phyloP scores from a whole-genome alignment of 1,140 invertebrate genomes.

The Hetaerina americana region DNA sequence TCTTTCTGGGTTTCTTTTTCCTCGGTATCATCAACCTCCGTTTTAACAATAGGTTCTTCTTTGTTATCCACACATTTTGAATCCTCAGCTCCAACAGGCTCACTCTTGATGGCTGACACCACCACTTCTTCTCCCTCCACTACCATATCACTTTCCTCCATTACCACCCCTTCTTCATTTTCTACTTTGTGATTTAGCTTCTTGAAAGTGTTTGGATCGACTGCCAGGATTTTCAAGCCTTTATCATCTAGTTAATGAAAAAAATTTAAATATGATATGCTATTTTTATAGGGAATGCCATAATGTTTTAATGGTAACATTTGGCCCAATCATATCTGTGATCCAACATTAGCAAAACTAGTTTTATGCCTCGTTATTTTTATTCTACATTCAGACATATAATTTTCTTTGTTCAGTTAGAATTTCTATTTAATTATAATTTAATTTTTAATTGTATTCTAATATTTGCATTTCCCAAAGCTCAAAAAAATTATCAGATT shows the following conservation, averaged over 20 bases:
- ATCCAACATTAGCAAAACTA: too few species aligned
- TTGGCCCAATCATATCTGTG: too few species aligned
- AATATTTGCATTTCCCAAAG: too few species aligned
- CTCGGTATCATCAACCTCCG: slow-evolving; percentile 8
- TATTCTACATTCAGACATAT: too few species aligned
- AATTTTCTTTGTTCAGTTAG: too few species aligned
- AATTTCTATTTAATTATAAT: too few species aligned
- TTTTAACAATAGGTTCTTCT: slow-evolving; percentile 9
- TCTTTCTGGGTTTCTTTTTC: slow-evolving; percentile 2
- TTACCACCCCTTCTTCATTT: slow-evolving; percentile 17
- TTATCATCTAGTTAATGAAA: slow-evolving; percentile 20
- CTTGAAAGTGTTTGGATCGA: slow-evolving; percentile 59
- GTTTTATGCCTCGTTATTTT: too few species aligned
- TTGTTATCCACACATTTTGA: slow-evolving; percentile 3
- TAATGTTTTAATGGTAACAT: too few species aligned
- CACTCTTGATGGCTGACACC: neutral
- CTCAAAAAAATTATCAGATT: too few species aligned
- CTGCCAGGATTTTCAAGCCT: slow-evolving; percentile 51
- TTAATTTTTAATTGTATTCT: too few species aligned
- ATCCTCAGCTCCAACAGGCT: neutral
- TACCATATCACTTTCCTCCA: slow-evolving; percentile 17
- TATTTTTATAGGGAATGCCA: too few species aligned
- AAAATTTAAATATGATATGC: slow-evolving; percentile 2
- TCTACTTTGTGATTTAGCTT: slow-evolving; percentile 40
- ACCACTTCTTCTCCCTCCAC: slow-evolving; percentile 17